phyloP scores from a whole-genome alignment of 2,797 vertebrate genomes.

The Micropoecilia bifurca region DNA sequence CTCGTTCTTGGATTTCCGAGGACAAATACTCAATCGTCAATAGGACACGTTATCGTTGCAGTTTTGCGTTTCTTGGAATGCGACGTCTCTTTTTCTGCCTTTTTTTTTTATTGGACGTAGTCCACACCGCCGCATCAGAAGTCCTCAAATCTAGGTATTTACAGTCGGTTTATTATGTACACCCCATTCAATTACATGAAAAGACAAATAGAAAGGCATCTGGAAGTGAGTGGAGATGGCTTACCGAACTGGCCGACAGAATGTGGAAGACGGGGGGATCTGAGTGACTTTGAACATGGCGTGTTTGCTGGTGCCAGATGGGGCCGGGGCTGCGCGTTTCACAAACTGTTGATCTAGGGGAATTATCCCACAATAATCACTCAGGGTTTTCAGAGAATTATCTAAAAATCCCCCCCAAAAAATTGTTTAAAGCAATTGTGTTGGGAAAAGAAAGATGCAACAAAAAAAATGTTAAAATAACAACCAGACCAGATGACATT shows the following conservation, averaged over 20 bases:
- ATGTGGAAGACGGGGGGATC: background rate
- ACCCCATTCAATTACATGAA: background rate
- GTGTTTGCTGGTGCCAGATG: background rate
- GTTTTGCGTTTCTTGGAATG: background rate
- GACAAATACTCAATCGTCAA: background rate
- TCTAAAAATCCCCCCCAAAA: too few species aligned
- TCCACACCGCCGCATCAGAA: background rate
- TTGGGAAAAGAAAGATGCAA: background rate
- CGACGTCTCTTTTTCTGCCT: background rate
- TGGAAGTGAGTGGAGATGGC: background rate
- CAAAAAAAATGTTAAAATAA: background rate
- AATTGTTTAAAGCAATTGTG: background rate
- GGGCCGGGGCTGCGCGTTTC: background rate
- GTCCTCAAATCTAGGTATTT: background rate
- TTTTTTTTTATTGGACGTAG: background rate
- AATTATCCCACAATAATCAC: background rate
- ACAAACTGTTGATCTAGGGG: background rate
- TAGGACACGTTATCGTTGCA: conserved; percentile 4
- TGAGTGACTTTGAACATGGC: conserved; percentile 2
- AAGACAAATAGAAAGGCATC: background rate
- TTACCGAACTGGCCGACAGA: background rate
- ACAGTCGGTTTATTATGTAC: background rate
- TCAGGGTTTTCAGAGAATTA: background rate
- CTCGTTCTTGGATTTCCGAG: conserved; percentile 12
- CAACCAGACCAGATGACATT: background rate